These are phyloP conservation scores for Portevinia maculata DNA, from an alignment of 2,888 invertebrate genomes.

Conservation along the genomic window DNA sequence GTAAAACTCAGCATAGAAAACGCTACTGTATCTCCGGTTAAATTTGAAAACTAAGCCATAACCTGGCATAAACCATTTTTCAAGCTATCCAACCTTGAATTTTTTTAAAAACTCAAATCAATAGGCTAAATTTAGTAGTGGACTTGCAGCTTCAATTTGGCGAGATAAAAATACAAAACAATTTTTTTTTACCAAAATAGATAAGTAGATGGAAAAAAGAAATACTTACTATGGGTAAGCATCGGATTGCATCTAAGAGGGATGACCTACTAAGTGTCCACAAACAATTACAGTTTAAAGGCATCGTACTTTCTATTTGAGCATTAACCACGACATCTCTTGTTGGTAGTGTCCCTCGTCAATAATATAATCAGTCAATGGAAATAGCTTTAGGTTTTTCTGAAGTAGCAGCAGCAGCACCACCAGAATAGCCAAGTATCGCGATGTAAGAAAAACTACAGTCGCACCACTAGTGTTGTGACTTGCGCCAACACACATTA, in stretches of 20 bases:
- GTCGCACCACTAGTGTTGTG: slow-evolving; percentile 37
- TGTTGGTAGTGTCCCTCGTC: slow-evolving; percentile 9
- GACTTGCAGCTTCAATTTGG: too few relatives aligned
- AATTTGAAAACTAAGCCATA: too few relatives aligned
- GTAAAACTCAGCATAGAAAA: too few relatives aligned
- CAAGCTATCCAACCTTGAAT: too few relatives aligned
- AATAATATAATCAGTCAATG: slow-evolving; percentile 57
- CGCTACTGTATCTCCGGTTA: too few relatives aligned
- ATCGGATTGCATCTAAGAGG: slow-evolving; percentile 36
- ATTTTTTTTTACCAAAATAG: background rate
- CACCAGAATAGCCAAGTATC: slow-evolving; percentile 45
- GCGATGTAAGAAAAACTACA: slow-evolving; percentile 41
- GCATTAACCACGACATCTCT: slow-evolving; percentile 40
- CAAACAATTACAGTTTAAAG: slow-evolving; percentile 24
- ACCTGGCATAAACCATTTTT: too few relatives aligned
- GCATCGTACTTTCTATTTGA: slow-evolving; percentile 64
- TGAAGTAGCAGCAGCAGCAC: slow-evolving; percentile 17
- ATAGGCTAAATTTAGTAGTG: background rate
- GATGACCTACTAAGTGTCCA: slow-evolving; percentile 52
- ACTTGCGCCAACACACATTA: slow-evolving; percentile 51
- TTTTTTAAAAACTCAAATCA: too few relatives aligned
- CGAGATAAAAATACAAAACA: background rate
- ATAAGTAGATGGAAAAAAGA: slow-evolving; percentile 24
- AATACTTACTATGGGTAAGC: slow-evolving; percentile 38
- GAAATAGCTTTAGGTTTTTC: slow-evolving; percentile 43